phyloP scores from a whole-genome alignment of 2,113 vertebrate genomes.

The Candoia aspera region DNA sequence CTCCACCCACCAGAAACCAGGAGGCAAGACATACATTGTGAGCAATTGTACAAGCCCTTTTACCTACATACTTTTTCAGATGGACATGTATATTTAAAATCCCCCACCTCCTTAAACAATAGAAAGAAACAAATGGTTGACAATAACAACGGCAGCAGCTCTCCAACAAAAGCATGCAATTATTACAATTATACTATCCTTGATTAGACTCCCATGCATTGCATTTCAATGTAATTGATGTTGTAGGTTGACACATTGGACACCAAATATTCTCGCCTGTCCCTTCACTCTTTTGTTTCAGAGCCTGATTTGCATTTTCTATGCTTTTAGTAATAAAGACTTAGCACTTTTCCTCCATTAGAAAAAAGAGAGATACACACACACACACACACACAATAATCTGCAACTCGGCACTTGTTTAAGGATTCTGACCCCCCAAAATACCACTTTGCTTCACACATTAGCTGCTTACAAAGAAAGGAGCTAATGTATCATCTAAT shows the following conservation, averaged over 20 bases:
- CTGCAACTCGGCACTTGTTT: constrained; percentile 91
- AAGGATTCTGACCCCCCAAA: constrained; percentile 98
- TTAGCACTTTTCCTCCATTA: constrained; percentile 96
- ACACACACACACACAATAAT: constrained; percentile 73
- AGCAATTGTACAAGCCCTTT: constrained; percentile 56
- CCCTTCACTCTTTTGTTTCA: constrained; percentile 88
- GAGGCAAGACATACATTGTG: constrained; percentile 45
- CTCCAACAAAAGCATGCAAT: constrained; percentile 89
- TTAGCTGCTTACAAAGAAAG: constrained; percentile 99
- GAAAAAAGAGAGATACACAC: constrained; percentile 74
- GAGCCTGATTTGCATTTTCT: constrained; percentile 87
- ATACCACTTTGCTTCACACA: constrained; percentile 99
- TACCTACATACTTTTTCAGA: constrained; percentile 76
- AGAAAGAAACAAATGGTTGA: constrained; percentile 86
- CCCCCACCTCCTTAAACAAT: constrained; percentile 78
- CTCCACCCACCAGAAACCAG: background rate
- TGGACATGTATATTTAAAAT: constrained; percentile 76
- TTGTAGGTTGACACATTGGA: constrained; percentile 92
- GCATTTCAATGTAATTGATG: constrained; percentile 93
- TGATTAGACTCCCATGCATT: constrained; percentile 89
- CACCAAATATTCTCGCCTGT: constrained; percentile 91
- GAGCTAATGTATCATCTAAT: constrained; percentile 99
- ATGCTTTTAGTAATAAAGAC: constrained; percentile 97
- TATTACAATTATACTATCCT: constrained; percentile 90
- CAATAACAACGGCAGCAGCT: constrained; percentile 85